These are phyloP conservation scores for Potamarius usumacintae DNA, from an alignment of 2,113 vertebrate species.

Conservation along the genomic window DNA sequence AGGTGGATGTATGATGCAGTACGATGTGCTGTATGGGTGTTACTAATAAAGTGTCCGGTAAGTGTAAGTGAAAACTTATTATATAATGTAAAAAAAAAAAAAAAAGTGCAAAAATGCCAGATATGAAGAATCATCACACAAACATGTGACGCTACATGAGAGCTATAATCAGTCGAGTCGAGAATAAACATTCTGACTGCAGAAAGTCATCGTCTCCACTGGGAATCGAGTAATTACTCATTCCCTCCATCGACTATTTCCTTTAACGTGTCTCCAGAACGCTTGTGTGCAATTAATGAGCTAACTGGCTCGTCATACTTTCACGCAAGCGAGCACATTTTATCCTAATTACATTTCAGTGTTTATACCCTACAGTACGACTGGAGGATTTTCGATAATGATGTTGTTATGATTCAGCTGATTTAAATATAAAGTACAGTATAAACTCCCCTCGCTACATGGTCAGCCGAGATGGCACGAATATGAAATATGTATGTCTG, in stretches of 20 bases:
- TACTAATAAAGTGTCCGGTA: too few species aligned
- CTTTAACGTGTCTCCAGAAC: neutral
- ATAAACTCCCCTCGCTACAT: too few species aligned
- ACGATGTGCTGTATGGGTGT: too few species aligned
- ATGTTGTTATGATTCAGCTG: neutral
- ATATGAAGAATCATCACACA: neutral
- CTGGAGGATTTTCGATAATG: neutral
- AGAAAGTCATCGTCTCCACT: neutral
- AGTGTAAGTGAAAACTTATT: too few species aligned
- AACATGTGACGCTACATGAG: neutral
- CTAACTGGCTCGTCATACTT: neutral
- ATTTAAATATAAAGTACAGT: neutral
- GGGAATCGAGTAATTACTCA: conserved; percentile 15
- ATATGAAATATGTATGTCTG: too few species aligned
- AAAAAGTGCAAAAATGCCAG: too few species aligned
- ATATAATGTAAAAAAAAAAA: too few species aligned
- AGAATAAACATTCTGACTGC: neutral
- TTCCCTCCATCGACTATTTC: neutral
- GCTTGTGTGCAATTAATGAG: neutral
- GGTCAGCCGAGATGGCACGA: too few species aligned
- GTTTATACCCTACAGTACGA: neutral
- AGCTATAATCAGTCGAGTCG: neutral
- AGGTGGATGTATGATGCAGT: too few species aligned
- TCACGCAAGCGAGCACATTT: neutral
- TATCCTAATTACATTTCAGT: neutral